Evolutionary conservation across 2,888 invertebrate genomes (phyloP).

Genomic region (Drosophila melanosoma): DNA sequence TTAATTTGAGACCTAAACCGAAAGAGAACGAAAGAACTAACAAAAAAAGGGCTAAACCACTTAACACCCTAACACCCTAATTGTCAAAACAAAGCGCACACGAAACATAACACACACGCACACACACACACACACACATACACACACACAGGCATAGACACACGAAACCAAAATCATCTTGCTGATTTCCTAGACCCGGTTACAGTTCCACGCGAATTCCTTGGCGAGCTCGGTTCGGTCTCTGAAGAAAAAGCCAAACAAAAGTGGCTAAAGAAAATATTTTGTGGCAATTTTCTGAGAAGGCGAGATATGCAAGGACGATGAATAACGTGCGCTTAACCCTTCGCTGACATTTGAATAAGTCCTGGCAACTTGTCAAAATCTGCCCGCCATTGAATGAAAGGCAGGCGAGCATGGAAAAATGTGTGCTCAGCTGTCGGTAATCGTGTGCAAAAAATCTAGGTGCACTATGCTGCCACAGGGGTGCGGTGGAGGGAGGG

Average conservation of each 20-base stretch:
- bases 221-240: constrained; percentile 3
- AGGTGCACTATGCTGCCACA: background rate
- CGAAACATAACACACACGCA: constrained; percentile 52
- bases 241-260: constrained; percentile 42
- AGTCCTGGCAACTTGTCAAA: constrained; percentile 78
- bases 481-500: background rate
- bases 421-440: constrained; percentile 71
- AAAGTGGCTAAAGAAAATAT: constrained; percentile 73
- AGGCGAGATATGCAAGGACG: constrained; percentile 25
- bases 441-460: constrained; percentile 78
- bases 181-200: constrained; percentile 31
- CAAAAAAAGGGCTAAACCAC: constrained; percentile 79
- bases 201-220: constrained; percentile 16
- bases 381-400: constrained; percentile 62
- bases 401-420: constrained; percentile 65
- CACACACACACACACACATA: constrained; percentile 12
- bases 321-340: constrained; percentile 57
- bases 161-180: constrained; percentile 41
- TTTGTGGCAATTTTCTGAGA: constrained; percentile 61
- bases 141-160: constrained; percentile 22
- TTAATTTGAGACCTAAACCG: constrained; percentile 72
- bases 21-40: constrained; percentile 9
- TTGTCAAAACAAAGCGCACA: constrained; percentile 80
- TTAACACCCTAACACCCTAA: constrained; percentile 83
- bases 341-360: constrained; percentile 79